Conservation (phyloP, 2,113 vertebrate genomes). For the Fukomys damarensis region DNA sequence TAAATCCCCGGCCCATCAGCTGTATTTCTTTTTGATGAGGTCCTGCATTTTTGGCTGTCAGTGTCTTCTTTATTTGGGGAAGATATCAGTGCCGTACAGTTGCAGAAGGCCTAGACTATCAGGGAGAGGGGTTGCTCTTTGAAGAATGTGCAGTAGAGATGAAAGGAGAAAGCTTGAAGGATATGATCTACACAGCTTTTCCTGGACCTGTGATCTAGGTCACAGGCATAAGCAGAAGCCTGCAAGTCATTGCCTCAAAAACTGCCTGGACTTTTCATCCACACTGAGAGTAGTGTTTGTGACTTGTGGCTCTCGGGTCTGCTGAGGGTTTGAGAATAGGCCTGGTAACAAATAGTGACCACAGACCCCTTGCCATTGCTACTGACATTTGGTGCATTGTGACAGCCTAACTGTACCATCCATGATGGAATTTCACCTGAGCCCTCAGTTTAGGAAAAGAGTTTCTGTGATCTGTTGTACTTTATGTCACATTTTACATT, state of each 20-base stretch:
- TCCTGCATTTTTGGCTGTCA: not conserved
- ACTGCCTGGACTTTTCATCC: not conserved
- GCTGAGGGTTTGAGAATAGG: not conserved
- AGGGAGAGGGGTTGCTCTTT: slow-evolving; percentile 7
- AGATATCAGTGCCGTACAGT: not conserved
- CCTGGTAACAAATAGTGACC: not conserved
- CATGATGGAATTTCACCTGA: not conserved
- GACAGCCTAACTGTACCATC: not conserved
- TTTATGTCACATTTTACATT: not conserved
- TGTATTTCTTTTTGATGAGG: slow-evolving; percentile 9
- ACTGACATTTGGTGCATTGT: not conserved
- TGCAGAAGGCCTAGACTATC: not conserved
- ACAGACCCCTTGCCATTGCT: not conserved
- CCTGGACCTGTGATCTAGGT: not conserved
- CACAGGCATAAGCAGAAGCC: not conserved
- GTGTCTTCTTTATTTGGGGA: not conserved
- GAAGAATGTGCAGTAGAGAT: not conserved
- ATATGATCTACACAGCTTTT: not conserved
- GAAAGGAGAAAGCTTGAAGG: not conserved
- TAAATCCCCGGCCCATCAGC: no score
- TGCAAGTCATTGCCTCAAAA: not conserved
- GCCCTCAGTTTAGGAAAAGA: not conserved
- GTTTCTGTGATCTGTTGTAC: not conserved
- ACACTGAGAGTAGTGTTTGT: slow-evolving; percentile 2
- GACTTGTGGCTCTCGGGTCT: not conserved